Evolutionary conservation across 2,113 vertebrate genomes (phyloP), one percentile per base, ranked within the genome.

Genomic region (Hyla sarda): DNA sequence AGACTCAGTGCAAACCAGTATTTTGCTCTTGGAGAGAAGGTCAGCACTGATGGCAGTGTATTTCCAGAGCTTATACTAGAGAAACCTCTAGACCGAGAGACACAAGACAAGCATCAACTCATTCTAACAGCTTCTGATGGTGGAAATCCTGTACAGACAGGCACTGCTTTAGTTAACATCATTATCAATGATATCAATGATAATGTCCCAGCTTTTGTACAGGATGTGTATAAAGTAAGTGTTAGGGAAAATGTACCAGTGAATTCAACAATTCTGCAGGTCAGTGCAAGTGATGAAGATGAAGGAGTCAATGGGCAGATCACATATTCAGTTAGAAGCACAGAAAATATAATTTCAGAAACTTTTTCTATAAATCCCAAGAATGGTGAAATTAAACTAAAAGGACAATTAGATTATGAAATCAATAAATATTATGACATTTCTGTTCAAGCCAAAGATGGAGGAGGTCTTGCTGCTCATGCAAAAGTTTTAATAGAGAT

Each of bases 231-330:
- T 71, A 71, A 71, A 71, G 32, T 71, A 71, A 71, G 67, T 71
- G 67, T 71, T 41, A 71, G 34, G 21, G 67, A 71, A 30, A 71
- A 71, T 71, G 41, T 71, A 71, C 67, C 67, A 3, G 67, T 71
- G 34, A 71, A 71, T 41, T 41, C 67, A 13, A 71, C 67, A 9
- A 71, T 71, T 71, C 67, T 71, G 67, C 67, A 71, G 32, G 67
- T 71, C 67, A 71, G 67, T 71, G 67, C 67, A 71, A 71, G 32
- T 71, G 67, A 71, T 71, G 67, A 71, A 41, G 67, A 71, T 71
- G 67, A 71, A 71, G 67, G 67, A 11, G 32, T 74, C 72, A 74
- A 74, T 74, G 72, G 21, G 7, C 10, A 74, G 12, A 74, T 74
- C 12, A 74, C 23, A 2, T 74, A 74, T 8, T 74, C 72, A 1